Evolutionary conservation across 2,797 vertebrate species (phyloP), one percentile per base, ranked within the genome.

Genomic region (Danio aesculapii): DNA sequence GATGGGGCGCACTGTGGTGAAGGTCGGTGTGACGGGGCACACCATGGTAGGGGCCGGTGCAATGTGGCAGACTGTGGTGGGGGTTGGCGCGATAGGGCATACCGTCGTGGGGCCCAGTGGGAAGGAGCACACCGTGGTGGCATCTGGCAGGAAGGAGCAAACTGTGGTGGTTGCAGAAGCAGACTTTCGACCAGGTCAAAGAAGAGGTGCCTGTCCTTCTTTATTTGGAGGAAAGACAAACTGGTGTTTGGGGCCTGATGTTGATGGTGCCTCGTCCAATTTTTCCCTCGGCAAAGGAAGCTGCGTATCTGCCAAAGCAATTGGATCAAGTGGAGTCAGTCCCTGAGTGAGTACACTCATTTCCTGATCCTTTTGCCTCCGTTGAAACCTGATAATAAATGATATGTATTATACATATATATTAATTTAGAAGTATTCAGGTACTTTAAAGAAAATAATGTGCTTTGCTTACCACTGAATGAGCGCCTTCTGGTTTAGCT

Each of bases 251-350:
- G 12, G 66, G 11, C 64, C 11, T 49, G 64, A 67, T 21, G 64
- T 67, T 0, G 64, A 49, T 30, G 64, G 17, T 7, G 12, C 47
- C 30, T 68, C 66, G 30, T 68, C 12, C 7, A 68, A 50, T 68
- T 68, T 68, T 13, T 50, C 47, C 66, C 47, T 50, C 6, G 19
- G 47, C 0, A 3, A 17, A 67, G 64, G 64, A 47, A 67, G 64
- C 44, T 49, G 64, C 1, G 11, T 67, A 47, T 67, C 64, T 7
- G 44, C 64, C 64, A 67, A 44, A 67, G 44, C n/a, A 67, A 19
- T 21, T 67, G 44, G 64, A 10, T 67, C 44, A 67, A 17, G 17
- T 67, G 44, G 17, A 67, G 64, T 67, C 64, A 67, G 44, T 47
- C 64, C 44, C 44, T 67, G 44, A 49, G 44, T 17, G 11, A 66